Evolutionary conservation across 2,113 vertebrate genomes (phyloP).

Genomic region (Phodopus roborovskii): DNA sequence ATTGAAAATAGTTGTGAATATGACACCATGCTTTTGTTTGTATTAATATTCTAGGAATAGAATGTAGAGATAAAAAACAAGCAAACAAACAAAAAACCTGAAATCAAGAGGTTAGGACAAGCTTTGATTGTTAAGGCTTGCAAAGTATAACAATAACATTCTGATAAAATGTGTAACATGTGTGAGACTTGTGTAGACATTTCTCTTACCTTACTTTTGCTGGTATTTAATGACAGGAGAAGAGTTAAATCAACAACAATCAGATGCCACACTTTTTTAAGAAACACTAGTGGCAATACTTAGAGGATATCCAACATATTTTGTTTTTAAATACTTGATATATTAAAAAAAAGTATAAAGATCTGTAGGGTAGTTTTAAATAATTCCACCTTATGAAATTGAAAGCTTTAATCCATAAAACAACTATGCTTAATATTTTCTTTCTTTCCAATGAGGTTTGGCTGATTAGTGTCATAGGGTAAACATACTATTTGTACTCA

Average conservation of each 20-base stretch:
- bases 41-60: slow-evolving; percentile 64
- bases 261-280: not conserved
- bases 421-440: not conserved
- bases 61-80: slow-evolving; percentile 71
- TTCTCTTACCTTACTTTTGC: not conserved
- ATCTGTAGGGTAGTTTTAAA: not conserved
- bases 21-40: slow-evolving; percentile 71
- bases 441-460: slow-evolving; percentile 13
- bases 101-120: slow-evolving; percentile 46
- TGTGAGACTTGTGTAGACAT: not conserved
- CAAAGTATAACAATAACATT: not conserved
- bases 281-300: not conserved
- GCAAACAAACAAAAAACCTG: not conserved
- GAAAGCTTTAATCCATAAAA: not conserved
- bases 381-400: not conserved
- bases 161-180: not conserved
- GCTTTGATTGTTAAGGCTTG: slow-evolving; percentile 48
- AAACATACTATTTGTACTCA: slow-evolving; percentile 55
- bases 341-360: slow-evolving; percentile 18
- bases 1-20: slow-evolving; percentile 80
- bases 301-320: not conserved
- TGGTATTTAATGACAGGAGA: not conserved
- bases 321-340: not conserved
- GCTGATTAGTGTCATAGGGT: slow-evolving; percentile 42
- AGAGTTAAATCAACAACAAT: not conserved